Conservation (phyloP, 2,113 vertebrate species). For the Sorex araneus region DNA sequence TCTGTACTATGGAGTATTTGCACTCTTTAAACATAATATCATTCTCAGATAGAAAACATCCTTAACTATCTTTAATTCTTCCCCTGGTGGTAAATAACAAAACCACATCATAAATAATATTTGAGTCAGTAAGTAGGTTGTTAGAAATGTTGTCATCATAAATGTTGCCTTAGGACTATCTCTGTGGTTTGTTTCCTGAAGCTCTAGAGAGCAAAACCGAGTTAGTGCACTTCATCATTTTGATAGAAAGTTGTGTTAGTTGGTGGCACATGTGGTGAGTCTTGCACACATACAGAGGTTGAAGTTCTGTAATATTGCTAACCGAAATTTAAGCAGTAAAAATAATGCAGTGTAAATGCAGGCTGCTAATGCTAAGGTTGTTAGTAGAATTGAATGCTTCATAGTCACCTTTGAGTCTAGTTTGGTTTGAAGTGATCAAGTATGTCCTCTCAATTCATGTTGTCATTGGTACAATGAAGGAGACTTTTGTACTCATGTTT, state of each 20-base stretch:
- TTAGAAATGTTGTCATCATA: constrained; percentile 14
- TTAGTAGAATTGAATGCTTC: constrained; percentile 14
- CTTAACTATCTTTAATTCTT: constrained; percentile 6
- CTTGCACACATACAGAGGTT: no score
- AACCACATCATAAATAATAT: constrained; percentile 19
- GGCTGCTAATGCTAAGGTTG: no score
- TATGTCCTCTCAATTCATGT: neutral
- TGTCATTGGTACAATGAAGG: neutral
- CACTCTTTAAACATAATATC: neutral
- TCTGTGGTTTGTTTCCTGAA: constrained; percentile 33
- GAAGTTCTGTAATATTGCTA: no score
- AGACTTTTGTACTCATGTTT: neutral
- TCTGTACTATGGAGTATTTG: constrained; percentile 25
- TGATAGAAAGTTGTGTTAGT: neutral
- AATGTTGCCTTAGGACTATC: constrained; percentile 30
- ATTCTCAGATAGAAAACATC: neutral
- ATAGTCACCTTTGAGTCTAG: neutral
- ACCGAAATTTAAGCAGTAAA: no score
- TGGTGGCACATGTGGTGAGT: no score
- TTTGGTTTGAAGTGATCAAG: constrained; percentile 9
- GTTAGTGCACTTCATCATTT: constrained; percentile 25
- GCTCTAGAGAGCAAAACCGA: neutral
- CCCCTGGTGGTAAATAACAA: constrained; percentile 17
- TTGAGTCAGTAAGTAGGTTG: constrained; percentile 45
- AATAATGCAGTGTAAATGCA: no score